Evolutionary conservation across 2,797 vertebrate species (phyloP).

Genomic region (Pitangus sulphuratus): DNA sequence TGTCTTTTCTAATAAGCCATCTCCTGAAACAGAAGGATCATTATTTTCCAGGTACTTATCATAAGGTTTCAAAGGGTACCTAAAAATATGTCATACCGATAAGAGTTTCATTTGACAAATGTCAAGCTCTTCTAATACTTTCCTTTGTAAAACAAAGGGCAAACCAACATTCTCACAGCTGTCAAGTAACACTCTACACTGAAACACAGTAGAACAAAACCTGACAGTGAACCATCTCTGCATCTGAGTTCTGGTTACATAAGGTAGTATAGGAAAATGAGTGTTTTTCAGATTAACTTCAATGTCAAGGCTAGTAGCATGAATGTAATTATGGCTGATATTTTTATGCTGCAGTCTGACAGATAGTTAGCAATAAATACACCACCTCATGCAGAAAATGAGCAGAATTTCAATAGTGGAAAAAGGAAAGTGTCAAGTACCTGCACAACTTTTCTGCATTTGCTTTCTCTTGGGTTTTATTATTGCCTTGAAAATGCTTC

Average conservation of each 20-base stretch:
- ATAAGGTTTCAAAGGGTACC: constrained; percentile 15
- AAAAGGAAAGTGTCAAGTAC: background rate
- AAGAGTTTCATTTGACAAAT: constrained; percentile 51
- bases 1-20: background rate
- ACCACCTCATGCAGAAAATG: constrained; percentile 42
- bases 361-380: constrained; percentile 50
- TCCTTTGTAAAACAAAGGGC: constrained; percentile 40
- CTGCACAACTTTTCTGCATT: background rate
- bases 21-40: constrained; percentile 9
- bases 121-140: constrained; percentile 19
- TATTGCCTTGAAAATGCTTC: background rate
- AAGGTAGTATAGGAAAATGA: constrained; percentile 41
- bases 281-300: constrained; percentile 37
- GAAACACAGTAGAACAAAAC: constrained; percentile 31
- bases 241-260: constrained; percentile 35
- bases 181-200: constrained; percentile 9
- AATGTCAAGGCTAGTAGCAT: constrained; percentile 43
- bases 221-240: constrained; percentile 3
- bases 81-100: constrained; percentile 53
- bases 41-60: constrained; percentile 4
- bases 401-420: constrained; percentile 10
- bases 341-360: constrained; percentile 64
- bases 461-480: background rate
- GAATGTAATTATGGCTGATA: constrained; percentile 64
- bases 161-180: constrained; percentile 48